A percentile compares a stretch with the other conserved stretches of the same genome.
Evolutionary conservation across 2,113 vertebrate genomes (phyloP).

Genomic region (Pogona vitticeps): DNA sequence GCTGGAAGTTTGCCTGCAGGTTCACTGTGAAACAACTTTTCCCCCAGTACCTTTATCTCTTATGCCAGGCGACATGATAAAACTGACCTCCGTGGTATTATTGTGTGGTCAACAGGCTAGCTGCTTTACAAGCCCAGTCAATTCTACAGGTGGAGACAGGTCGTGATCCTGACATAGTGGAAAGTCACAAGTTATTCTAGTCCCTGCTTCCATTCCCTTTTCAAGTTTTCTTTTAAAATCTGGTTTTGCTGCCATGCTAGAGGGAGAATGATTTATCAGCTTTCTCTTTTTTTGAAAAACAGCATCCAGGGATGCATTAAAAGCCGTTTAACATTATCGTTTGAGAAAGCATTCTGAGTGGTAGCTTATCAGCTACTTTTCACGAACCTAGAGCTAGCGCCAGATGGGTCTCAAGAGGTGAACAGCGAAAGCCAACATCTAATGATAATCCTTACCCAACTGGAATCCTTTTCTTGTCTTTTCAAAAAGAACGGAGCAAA

Average conservation of each 20-base stretch:
- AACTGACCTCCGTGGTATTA: not conserved
- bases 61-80: not conserved
- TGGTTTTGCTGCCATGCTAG: not conserved
- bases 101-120: not conserved
- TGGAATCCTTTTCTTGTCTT: not conserved
- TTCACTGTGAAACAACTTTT: no score
- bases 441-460: not conserved
- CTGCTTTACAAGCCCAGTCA: not conserved
- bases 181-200: not conserved
- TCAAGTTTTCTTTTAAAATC: not conserved
- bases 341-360: conserved; percentile 9
- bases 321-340: not conserved
- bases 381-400: not conserved
- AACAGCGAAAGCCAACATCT: conserved; percentile 12
- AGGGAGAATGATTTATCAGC: not conserved
- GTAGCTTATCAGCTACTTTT: conserved; percentile 17
- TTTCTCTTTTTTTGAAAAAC: not conserved
- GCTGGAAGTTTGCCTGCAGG: not conserved
- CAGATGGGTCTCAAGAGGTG: not conserved
- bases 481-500: not conserved
- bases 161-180: not conserved
- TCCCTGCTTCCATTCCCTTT: not conserved
- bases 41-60: not conserved
- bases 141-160: not conserved
- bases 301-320: not conserved